Evolutionary conservation across 2,113 vertebrate genomes (phyloP), one percentile per base, ranked within the genome.

Genomic region (Trematomus loennbergii): DNA sequence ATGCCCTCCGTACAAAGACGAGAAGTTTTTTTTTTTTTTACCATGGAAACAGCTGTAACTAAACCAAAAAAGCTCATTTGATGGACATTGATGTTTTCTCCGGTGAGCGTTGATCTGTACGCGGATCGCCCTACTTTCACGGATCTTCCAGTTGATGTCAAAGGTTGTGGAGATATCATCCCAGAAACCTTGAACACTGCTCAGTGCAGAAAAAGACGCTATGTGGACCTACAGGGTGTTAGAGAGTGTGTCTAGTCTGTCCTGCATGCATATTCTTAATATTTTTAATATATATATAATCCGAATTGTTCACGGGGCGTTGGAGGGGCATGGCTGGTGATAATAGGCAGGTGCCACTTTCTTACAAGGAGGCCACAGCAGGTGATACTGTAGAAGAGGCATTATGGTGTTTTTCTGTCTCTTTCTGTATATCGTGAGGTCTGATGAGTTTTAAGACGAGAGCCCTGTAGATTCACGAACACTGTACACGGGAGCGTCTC

Each of bases 331-430:
- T 71, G 88, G 87, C 83, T 83, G 89, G 87, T 86, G 86, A 89
- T 74, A 36, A 40, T 12, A 82, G 79, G 75, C 83, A 80, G 88
- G 71, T 9, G 85, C 80, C 75, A 78, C 71, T 79, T 78, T 82
- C 74, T 85, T 65, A 61, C 36, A 67, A 85, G 84, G 86, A 90
- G 89, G 92, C 88, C 91, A 92, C 92, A 90, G 92, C 92, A 88
- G 90, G 90, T 87, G 84, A 81, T 60, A 81, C 87, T 87, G 81
- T 79, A 65, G 75, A 84, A 90, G 92, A 94, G 94, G 93, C 92
- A 94, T 91, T 87, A 73, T 74, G 92, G 94, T 93, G 86, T 87
- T 92, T 80, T 18, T 81, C 85, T 81, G 79, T 88, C 88, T 83
- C 81, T 79, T 78, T 84, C 33, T 60, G 0, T 36, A 6, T 36